These are phyloP conservation scores for Spicauda simplicius DNA, from an alignment of 2,888 invertebrate genomes.

Conservation along the genomic window DNA sequence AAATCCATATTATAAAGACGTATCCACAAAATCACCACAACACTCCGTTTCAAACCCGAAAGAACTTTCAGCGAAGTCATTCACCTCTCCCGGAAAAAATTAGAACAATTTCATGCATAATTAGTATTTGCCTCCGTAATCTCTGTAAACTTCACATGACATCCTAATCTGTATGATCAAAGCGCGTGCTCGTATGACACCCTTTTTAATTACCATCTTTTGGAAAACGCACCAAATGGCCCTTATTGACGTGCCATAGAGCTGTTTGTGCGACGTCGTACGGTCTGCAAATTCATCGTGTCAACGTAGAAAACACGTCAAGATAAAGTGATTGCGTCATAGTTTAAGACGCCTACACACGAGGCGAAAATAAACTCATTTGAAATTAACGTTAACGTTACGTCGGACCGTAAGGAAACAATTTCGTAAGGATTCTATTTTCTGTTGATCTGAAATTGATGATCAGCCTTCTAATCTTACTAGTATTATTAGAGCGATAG, in stretches of 20 bases:
- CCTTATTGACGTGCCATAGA: not conserved
- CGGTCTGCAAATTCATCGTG: constrained; percentile 30
- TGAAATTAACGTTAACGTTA: not conserved
- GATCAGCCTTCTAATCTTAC: too few relatives aligned
- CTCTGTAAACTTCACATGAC: constrained; percentile 29
- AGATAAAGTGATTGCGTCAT: constrained; percentile 30
- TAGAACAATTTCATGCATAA: constrained; percentile 32
- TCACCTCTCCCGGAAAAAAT: constrained; percentile 5
- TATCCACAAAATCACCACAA: too few relatives aligned
- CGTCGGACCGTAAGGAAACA: not conserved
- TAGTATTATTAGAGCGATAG: too few relatives aligned
- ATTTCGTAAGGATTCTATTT: too few relatives aligned
- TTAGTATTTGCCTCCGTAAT: constrained; percentile 31
- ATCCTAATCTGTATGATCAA: constrained; percentile 34
- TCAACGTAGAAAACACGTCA: constrained; percentile 24
- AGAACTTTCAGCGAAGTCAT: constrained; percentile 1
- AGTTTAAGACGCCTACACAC: constrained; percentile 28
- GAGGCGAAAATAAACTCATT: constrained; percentile 25
- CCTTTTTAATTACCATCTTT: constrained; percentile 26
- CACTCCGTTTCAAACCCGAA: too few relatives aligned
- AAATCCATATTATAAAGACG: too few relatives aligned
- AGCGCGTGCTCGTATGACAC: constrained; percentile 25
- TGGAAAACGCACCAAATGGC: not conserved
- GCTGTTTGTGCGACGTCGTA: not conserved
- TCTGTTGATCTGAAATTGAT: too few relatives aligned